Percentiles rank a stretch among this genome's conserved stretches.
Evolutionary conservation across 2,797 vertebrate species (phyloP).

Genomic region (Myotis planiceps): DNA sequence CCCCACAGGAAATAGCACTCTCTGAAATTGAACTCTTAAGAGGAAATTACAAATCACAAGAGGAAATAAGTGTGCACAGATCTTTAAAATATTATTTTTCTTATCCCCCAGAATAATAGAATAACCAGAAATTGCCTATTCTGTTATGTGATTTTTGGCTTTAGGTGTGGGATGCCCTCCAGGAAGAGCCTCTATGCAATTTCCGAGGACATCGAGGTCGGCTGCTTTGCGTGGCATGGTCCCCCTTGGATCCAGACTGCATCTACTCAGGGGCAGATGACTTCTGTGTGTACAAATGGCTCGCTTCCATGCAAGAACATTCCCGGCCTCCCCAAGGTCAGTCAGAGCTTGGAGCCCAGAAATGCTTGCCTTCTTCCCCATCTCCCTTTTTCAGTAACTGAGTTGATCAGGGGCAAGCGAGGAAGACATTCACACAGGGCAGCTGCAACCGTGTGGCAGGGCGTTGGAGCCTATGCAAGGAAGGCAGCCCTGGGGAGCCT

Average conservation of each 20-base stretch:
- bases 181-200: conserved; percentile 92
- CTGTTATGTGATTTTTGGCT: neutral
- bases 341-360: neutral
- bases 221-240: conserved; percentile 96
- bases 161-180: conserved; percentile 96
- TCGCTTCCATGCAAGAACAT: conserved; percentile 92
- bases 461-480: neutral
- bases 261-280: conserved; percentile 97
- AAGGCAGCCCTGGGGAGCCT: neutral
- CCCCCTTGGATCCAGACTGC: conserved; percentile 92
- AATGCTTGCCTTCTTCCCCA: neutral
- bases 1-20: neutral
- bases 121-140: neutral
- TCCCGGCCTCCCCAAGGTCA: conserved; percentile 94
- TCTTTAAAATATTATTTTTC: neutral
- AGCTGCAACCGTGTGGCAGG: rapidly evolving
- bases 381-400: neutral
- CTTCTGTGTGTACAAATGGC: conserved; percentile 96
- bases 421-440: neutral
- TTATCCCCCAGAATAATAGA: neutral
- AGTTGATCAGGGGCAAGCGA: neutral
- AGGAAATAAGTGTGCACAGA: neutral
- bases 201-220: conserved; percentile 94
- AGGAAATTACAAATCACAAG: neutral
- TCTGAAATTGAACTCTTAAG: neutral